phyloP scores from a whole-genome alignment of 2,113 vertebrate genomes.

The Clarias gariepinus region DNA sequence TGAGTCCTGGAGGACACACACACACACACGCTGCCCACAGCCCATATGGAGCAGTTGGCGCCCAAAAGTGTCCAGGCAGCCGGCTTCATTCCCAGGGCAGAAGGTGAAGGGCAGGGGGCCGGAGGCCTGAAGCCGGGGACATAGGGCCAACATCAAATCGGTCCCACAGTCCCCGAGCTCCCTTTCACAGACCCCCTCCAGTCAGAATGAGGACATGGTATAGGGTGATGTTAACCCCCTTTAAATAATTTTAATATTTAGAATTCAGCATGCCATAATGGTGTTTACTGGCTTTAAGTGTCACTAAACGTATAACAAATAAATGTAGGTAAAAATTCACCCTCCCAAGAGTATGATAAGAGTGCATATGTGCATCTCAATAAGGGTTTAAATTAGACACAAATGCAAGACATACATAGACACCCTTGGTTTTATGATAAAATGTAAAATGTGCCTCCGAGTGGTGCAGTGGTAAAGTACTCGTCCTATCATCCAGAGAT shows the following conservation, averaged over 20 bases:
- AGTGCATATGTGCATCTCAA: background rate
- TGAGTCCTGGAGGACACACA: conserved; percentile 52
- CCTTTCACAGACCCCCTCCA: conserved; percentile 37
- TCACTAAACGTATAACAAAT: background rate
- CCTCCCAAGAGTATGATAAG: background rate
- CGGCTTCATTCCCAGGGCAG: conserved; percentile 74
- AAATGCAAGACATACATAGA: too few species aligned
- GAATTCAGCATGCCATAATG: background rate
- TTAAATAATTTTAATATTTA: background rate
- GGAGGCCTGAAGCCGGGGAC: conserved; percentile 49
- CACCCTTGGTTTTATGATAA: too few species aligned
- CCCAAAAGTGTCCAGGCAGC: conserved; percentile 75
- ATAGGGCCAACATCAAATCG: conserved; percentile 66
- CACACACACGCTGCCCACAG: conserved; percentile 59
- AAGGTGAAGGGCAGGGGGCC: conserved; percentile 73
- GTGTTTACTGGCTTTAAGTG: background rate
- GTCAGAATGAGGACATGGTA: conserved; percentile 34
- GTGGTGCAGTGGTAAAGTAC: too few species aligned
- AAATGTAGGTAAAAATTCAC: background rate
- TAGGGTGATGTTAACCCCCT: conserved; percentile 2
- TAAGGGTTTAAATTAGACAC: background rate
- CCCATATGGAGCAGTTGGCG: conserved; percentile 79
- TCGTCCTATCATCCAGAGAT: too few species aligned
- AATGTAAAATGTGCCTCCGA: too few species aligned
- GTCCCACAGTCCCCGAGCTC: conserved; percentile 30